phyloP scores from a whole-genome alignment of 1,140 invertebrate species.

The Drosophila yakuba region DNA sequence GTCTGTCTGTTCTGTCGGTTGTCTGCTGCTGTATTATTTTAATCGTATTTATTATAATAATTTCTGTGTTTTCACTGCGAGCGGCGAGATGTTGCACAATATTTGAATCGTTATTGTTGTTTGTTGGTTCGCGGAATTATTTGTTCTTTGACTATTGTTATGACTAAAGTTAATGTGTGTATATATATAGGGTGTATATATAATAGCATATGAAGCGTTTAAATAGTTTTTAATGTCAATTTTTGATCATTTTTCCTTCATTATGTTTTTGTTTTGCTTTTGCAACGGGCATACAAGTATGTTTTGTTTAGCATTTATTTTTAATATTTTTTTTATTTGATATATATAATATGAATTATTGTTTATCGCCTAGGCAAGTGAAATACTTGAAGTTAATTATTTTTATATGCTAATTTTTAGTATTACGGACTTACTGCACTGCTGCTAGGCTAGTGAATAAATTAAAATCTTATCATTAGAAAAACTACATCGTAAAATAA shows the following conservation, averaged over 20 bases:
- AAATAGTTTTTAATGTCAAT: slow-evolving; percentile 71
- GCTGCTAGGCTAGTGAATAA: slow-evolving; percentile 70
- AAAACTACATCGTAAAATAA: slow-evolving; percentile 41
- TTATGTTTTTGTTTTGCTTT: slow-evolving; percentile 26
- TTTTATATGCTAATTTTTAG: slow-evolving; percentile 43
- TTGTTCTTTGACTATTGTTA: slow-evolving; percentile 75
- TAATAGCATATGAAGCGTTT: slow-evolving; percentile 79
- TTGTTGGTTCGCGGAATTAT: slow-evolving; percentile 37
- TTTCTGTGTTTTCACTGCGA: slow-evolving; percentile 61
- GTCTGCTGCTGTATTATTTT: slow-evolving; percentile 55
- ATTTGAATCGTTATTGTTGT: slow-evolving; percentile 39
- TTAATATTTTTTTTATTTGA: slow-evolving; percentile 48
- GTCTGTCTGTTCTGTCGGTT: slow-evolving; percentile 27
- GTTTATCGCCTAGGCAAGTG: slow-evolving; percentile 66
- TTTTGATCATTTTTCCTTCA: slow-evolving; percentile 55
- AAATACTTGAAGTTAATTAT: slow-evolving; percentile 65
- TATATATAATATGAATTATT: slow-evolving; percentile 58
- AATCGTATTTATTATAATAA: slow-evolving; percentile 74
- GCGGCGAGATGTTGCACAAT: slow-evolving; percentile 68
- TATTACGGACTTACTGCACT: slow-evolving; percentile 48
- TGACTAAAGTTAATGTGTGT: slow-evolving; percentile 76
- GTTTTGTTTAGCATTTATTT: slow-evolving; percentile 46
- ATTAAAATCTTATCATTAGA: slow-evolving; percentile 73
- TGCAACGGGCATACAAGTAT: slow-evolving; percentile 49
- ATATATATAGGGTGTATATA: slow-evolving; percentile 60